Base-by-base conservation (phyloP, 1,140 invertebrate genomes). In the Drosophila pallidifrons region DNA sequence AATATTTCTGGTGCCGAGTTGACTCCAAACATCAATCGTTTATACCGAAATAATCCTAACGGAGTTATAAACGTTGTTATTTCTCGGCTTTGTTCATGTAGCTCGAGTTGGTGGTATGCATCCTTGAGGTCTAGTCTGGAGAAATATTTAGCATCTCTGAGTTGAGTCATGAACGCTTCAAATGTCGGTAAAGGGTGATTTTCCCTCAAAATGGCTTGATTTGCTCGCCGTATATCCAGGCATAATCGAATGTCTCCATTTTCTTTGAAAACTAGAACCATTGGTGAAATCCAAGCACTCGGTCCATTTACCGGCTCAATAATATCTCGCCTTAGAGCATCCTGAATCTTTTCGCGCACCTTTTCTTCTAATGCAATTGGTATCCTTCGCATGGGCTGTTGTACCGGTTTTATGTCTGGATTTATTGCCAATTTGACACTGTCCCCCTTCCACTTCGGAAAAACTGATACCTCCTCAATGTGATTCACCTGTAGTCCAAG, bases 251-350 rank as follows among this genome's bases (percentile, higher is more conserved):
- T 74, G 10, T 73, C 69, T 0, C 55, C 64, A 16, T 74, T 67
- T 38, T 70, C 30, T 32, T 79, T 71, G 51, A 77, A 71, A 4
- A 63, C 73, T 3, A 74, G 35, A 1, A 69, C 70, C 2, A 79
- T 63, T 3, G 70, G 70, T 1, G 58, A 78, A 25, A 77, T 81
- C 75, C 64, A 75, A 3, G 47, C 7, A 10, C 63, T 71, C 7
- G 67, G 75, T 15, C 75, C 72, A 11, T 30, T 38, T 10, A 89
- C 72, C 58, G 47, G 46, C 57, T 86, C 75, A n/a, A 82, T 81
- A 15, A 87, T 80, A 28, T 83, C 77, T 10, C 43, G 35, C 11
- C 32, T 10, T 8, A 83, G 35, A 10, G 65, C 63, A n/a, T 81
- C 60, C 59, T 91, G 58, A 41, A 88, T 30, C 38, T 79, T 70